Evolutionary conservation across 2,888 invertebrate species (phyloP).

Genomic region (Aporophyla lueneburgensis): DNA sequence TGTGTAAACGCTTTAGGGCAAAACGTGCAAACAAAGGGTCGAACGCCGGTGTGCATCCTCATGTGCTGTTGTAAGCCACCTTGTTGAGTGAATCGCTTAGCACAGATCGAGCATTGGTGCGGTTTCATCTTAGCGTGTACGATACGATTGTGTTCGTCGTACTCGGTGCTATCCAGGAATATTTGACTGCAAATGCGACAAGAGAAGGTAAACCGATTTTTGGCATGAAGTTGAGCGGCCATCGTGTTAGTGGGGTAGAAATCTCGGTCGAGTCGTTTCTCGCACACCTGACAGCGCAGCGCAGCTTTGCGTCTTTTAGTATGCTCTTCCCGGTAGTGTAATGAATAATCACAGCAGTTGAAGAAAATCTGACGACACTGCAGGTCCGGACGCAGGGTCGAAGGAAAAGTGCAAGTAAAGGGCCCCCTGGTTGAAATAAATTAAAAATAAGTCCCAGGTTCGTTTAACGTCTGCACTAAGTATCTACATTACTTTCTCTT

Average conservation of each 20-base stretch:
- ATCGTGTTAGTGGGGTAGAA: constrained; percentile 68
- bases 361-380: constrained; percentile 87
- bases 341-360: constrained; percentile 88
- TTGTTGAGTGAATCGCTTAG: constrained; percentile 87
- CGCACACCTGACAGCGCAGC: constrained; percentile 88
- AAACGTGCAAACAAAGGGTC: constrained; percentile 85
- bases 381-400: constrained; percentile 79
- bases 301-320: constrained; percentile 87
- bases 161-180: constrained; percentile 79
- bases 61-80: constrained; percentile 88
- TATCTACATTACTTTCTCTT: background rate
- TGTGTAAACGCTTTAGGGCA: constrained; percentile 88
- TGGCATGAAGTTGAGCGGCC: constrained; percentile 68
- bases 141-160: constrained; percentile 83
- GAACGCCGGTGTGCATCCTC: constrained; percentile 87
- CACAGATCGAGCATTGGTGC: constrained; percentile 84
- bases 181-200: constrained; percentile 82
- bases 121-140: constrained; percentile 86
- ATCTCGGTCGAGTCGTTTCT: constrained; percentile 84
- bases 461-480: constrained; percentile 18
- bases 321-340: constrained; percentile 87
- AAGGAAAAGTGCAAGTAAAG: constrained; percentile 86
- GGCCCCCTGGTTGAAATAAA: constrained; percentile 80
- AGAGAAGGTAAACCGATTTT: constrained; percentile 73
- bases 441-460: constrained; percentile 59